phyloP scores from a whole-genome alignment of 2,113 vertebrate genomes.

The Callospermophilus lateralis region DNA sequence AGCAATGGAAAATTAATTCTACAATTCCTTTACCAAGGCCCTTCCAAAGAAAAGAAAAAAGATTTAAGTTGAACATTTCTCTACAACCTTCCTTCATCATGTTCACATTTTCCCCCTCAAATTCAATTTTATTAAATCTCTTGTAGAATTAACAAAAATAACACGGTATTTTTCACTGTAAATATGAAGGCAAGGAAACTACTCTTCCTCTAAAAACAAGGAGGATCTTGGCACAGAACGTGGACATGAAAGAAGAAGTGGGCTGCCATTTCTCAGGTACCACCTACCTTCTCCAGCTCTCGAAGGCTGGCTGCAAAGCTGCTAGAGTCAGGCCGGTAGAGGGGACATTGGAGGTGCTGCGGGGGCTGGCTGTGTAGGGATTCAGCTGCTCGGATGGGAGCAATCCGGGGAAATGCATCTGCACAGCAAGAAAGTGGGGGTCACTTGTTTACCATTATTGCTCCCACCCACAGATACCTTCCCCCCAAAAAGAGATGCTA shows the following conservation, averaged over 20 bases:
- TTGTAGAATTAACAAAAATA: background rate
- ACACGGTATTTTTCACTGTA: slow-evolving; percentile 1
- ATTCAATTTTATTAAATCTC: background rate
- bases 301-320: slow-evolving; percentile 97
- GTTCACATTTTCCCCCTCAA: background rate
- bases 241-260: background rate
- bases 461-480: slow-evolving; percentile 14
- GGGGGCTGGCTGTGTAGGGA: slow-evolving; percentile 84
- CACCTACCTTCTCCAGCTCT: slow-evolving; percentile 95
- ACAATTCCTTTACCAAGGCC: background rate
- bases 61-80: slow-evolving; percentile 35
- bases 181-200: slow-evolving; percentile 8
- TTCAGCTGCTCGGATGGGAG: slow-evolving; percentile 88
- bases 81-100: background rate
- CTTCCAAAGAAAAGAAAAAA: background rate
- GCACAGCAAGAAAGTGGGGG: background rate
- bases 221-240: background rate
- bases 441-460: background rate
- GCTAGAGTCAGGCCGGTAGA: slow-evolving; percentile 93
- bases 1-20: slow-evolving; percentile 22
- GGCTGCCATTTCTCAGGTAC: background rate
- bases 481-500: slow-evolving; percentile 74
- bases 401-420: slow-evolving; percentile 94
- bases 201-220: slow-evolving; percentile 32
- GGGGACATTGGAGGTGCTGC: slow-evolving; percentile 91